Percentiles rank a stretch among this genome's conserved stretches.
Evolutionary conservation across 2,797 vertebrate genomes (phyloP).

Genomic region (Knipowitschia caucasica): DNA sequence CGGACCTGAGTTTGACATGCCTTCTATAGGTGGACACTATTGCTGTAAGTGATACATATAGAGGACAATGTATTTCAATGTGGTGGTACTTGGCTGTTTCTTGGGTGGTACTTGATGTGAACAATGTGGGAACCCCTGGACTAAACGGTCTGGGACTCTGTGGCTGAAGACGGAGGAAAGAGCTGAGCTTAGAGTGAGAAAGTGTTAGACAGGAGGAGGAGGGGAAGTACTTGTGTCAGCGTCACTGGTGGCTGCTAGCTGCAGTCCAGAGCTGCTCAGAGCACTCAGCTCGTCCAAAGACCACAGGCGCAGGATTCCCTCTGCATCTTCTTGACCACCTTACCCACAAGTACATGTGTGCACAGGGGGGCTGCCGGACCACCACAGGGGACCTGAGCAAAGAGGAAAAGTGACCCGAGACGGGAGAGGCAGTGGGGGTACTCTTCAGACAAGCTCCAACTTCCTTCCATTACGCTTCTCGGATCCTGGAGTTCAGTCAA

Average conservation of each 20-base stretch:
- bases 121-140: too few relatives aligned
- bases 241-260: constrained; percentile 42
- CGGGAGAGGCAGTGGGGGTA: constrained; percentile 19
- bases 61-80: too few relatives aligned
- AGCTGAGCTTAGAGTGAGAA: constrained; percentile 34
- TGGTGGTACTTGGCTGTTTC: too few relatives aligned
- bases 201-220: constrained; percentile 44
- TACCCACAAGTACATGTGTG: constrained; percentile 11
- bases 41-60: too few relatives aligned
- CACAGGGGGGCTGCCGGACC: constrained; percentile 13
- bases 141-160: neutral
- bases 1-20: too few relatives aligned
- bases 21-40: too few relatives aligned
- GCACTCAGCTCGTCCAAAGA: constrained; percentile 55
- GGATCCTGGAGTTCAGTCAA: constrained; percentile 50
- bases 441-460: constrained; percentile 48
- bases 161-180: constrained; percentile 11
- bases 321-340: constrained; percentile 37
- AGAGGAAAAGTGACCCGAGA: constrained; percentile 16
- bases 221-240: constrained; percentile 46
- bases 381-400: constrained; percentile 18
- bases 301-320: constrained; percentile 52
- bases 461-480: constrained; percentile 24
- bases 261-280: constrained; percentile 66
- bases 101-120: too few relatives aligned